Evolutionary conservation across 2,797 vertebrate genomes (phyloP).

Genomic region (Numenius phaeopus): DNA sequence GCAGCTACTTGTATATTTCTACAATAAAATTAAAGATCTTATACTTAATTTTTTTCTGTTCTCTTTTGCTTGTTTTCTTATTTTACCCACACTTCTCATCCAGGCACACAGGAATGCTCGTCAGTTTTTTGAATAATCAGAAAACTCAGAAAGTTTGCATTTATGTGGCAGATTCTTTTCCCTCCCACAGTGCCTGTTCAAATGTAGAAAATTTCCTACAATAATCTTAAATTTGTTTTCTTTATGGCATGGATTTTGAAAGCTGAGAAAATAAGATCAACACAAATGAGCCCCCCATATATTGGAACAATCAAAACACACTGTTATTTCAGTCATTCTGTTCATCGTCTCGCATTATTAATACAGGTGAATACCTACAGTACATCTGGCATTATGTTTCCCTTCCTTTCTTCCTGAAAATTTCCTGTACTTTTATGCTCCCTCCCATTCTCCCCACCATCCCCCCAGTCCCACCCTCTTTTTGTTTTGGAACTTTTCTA

Average conservation of each 20-base stretch:
- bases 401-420: background rate
- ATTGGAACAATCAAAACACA: background rate
- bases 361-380: background rate
- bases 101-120: background rate
- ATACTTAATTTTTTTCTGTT: background rate
- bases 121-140: background rate
- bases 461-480: too few species aligned
- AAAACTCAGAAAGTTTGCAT: background rate
- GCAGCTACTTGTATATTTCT: background rate
- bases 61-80: background rate
- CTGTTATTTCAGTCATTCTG: background rate
- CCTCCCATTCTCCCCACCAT: rapidly evolving
- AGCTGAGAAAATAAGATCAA: background rate
- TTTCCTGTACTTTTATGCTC: background rate
- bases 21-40: background rate
- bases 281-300: background rate
- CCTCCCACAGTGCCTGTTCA: background rate
- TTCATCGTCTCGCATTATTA: background rate
- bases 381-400: background rate
- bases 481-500: background rate
- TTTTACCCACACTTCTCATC: background rate
- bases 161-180: background rate
- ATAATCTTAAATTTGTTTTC: background rate
- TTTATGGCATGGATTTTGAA: background rate
- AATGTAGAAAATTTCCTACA: background rate